phyloP scores from a whole-genome alignment of 1,140 invertebrate genomes.

The Gonatopus flavifemur region DNA sequence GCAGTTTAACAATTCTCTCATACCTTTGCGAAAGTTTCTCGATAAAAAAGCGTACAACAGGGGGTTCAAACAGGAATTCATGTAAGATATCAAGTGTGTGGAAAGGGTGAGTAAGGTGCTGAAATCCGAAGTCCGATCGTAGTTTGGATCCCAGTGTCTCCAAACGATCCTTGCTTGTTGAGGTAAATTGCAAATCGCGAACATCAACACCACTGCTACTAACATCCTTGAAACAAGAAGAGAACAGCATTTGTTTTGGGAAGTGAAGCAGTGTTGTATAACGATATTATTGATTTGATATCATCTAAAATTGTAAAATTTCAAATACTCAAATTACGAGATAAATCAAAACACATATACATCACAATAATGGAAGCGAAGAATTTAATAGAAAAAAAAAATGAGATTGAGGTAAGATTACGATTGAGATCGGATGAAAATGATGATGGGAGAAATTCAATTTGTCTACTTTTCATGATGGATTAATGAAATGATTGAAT shows the following conservation, averaged over 20 bases:
- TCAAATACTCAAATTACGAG: too few species aligned
- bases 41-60: slow-evolving; percentile 83
- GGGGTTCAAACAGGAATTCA: slow-evolving; percentile 84
- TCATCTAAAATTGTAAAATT: too few species aligned
- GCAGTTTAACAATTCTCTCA: slow-evolving; percentile 69
- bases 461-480: too few species aligned
- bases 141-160: slow-evolving; percentile 66
- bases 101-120: slow-evolving; percentile 76
- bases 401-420: too few species aligned
- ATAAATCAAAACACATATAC: too few species aligned
- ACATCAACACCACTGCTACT: slow-evolving; percentile 78
- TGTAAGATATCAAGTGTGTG: slow-evolving; percentile 81
- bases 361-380: too few species aligned
- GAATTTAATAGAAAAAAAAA: too few species aligned
- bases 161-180: slow-evolving; percentile 82
- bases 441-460: too few species aligned
- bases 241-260: not conserved
- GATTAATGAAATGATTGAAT: too few species aligned
- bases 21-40: slow-evolving; percentile 73
- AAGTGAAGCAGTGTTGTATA: not conserved
- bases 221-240: slow-evolving; percentile 68
- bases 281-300: too few species aligned
- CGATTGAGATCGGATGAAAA: too few species aligned
- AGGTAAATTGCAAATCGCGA: slow-evolving; percentile 82
- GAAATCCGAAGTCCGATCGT: slow-evolving; percentile 67